phyloP scores from a whole-genome alignment of 2,113 vertebrate species.

The Chascanopsetta lugubris region DNA sequence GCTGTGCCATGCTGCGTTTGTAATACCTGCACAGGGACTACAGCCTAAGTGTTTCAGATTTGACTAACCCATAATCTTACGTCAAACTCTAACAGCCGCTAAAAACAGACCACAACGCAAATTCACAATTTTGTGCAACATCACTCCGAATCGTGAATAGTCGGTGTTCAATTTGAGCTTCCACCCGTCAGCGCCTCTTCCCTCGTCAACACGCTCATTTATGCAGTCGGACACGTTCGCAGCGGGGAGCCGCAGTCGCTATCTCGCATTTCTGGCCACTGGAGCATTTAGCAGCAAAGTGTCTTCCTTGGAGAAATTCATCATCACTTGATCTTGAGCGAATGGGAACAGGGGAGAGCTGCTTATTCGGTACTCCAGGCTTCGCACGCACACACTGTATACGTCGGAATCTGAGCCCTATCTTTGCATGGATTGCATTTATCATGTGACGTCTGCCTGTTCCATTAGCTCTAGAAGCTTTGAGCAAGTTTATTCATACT shows the following conservation, averaged over 20 bases:
- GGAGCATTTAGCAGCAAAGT: conserved; percentile 67
- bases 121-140: neutral
- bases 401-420: neutral
- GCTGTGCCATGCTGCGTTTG: conserved; percentile 50
- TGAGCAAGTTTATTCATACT: neutral
- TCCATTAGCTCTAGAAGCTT: neutral
- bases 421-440: neutral
- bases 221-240: conserved; percentile 59
- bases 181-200: conserved; percentile 32
- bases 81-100: neutral
- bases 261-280: conserved; percentile 48
- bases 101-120: neutral
- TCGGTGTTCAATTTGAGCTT: neutral
- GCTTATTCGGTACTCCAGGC: conserved; percentile 19
- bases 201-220: conserved; percentile 52
- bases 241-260: conserved; percentile 60
- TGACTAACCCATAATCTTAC: conserved; percentile 25
- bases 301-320: conserved; percentile 55
- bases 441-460: neutral
- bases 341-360: conserved; percentile 3
- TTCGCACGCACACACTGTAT: neutral
- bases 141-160: neutral
- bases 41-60: conserved; percentile 47
- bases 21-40: conserved; percentile 55
- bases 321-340: conserved; percentile 35